Percentiles rank a stretch among this genome's conserved stretches.
phyloP scores from a whole-genome alignment of 2,888 invertebrate species.

The Sminthurinus aureus region DNA sequence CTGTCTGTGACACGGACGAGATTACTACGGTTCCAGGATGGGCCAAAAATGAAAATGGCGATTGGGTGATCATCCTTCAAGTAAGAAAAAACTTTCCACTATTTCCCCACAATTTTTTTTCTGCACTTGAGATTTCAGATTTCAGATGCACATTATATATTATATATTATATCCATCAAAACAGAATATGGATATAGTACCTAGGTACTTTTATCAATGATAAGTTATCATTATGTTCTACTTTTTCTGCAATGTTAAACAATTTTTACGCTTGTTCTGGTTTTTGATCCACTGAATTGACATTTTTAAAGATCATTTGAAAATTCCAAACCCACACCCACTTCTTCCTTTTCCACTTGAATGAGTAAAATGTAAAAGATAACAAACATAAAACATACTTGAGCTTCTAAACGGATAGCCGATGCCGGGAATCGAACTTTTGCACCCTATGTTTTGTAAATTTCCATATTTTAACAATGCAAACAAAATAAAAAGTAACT shows the following conservation, averaged over 20 bases:
- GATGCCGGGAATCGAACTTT: no score
- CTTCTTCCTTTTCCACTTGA: no score
- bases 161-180: conserved; percentile 5
- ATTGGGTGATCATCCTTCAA: conserved; percentile 59
- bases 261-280: not conserved
- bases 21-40: conserved; percentile 57
- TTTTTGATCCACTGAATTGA: not conserved
- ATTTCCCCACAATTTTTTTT: not conserved
- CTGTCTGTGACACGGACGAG: conserved; percentile 59
- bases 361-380: no score
- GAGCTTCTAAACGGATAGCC: not conserved
- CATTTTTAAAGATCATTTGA: no score
- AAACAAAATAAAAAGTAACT: no score
- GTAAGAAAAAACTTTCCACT: conserved; percentile 41
- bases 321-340: no score
- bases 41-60: conserved; percentile 58
- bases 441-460: no score
- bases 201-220: not conserved
- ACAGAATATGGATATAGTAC: not conserved
- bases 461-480: no score
- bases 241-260: no score
- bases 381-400: not conserved
- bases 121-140: not conserved
- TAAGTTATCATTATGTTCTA: not conserved
- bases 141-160: conserved; percentile 2